Conservation (phyloP, 2,888 invertebrate genomes). For the Deilephila elpenor region DNA sequence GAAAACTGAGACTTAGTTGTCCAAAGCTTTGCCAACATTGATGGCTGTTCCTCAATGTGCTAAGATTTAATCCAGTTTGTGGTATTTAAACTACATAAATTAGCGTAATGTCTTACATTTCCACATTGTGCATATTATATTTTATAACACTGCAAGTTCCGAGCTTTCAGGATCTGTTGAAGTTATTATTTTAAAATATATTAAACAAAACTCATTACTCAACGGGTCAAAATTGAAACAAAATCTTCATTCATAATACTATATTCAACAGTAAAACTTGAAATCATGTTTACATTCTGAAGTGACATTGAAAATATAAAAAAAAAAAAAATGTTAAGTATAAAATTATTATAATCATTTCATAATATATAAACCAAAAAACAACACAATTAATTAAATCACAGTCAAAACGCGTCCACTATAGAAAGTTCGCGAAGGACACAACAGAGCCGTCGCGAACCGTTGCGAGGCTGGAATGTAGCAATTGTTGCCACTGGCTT, state of each 20-base stretch:
- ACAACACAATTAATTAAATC: not conserved
- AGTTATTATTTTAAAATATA: no score
- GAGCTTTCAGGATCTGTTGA: no score
- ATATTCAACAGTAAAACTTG: not conserved
- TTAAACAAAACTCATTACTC: no score
- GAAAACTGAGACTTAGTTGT: conserved; percentile 54
- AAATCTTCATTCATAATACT: not conserved
- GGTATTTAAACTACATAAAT: not conserved
- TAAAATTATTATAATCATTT: no score
- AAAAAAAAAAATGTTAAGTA: not conserved
- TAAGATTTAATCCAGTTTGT: conserved; percentile 27
- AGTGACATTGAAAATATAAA: no score
- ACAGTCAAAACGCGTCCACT: conserved; percentile 38
- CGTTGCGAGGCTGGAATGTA: conserved; percentile 70
- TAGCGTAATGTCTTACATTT: no score
- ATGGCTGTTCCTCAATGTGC: conserved; percentile 48
- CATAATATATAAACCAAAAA: not conserved
- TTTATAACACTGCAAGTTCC: no score
- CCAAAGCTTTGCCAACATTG: conserved; percentile 54
- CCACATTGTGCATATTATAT: no score
- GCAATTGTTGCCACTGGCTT: conserved; percentile 75
- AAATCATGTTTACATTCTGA: no score
- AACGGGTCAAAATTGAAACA: no score
- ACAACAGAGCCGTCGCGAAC: conserved; percentile 50
- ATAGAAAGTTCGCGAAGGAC: conserved; percentile 46